Evolutionary conservation across 2,113 vertebrate species (phyloP).

Genomic region (Aphyosemion australe): DNA sequence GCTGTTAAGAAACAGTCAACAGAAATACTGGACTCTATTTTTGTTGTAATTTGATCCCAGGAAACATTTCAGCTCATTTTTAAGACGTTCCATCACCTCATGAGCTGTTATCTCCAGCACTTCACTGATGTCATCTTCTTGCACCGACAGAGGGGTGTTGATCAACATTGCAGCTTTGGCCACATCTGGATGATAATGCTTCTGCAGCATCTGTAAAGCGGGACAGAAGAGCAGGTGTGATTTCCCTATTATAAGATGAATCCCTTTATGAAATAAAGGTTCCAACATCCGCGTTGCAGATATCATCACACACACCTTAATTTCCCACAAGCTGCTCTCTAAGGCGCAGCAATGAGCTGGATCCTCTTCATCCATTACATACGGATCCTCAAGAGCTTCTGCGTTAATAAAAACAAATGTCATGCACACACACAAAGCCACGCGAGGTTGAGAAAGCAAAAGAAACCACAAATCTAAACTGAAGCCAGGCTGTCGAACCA

Average conservation of each 20-base stretch:
- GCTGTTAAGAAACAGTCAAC: neutral
- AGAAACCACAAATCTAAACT: too few relatives aligned
- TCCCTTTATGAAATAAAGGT: too few relatives aligned
- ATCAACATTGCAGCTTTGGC: slow-evolving; percentile 84
- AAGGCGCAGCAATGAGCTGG: slow-evolving; percentile 85
- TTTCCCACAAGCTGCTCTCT: slow-evolving; percentile 96
- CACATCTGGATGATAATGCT: slow-evolving; percentile 92
- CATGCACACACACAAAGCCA: too few relatives aligned
- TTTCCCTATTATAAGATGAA: too few relatives aligned
- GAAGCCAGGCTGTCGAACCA: slow-evolving; percentile 42
- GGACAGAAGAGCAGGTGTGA: neutral
- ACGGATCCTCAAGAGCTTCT: slow-evolving; percentile 87
- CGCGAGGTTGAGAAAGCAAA: too few relatives aligned
- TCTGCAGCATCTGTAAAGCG: slow-evolving; percentile 85
- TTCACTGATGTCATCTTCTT: slow-evolving; percentile 84
- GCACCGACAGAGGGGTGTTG: slow-evolving; percentile 78
- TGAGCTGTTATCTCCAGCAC: slow-evolving; percentile 84
- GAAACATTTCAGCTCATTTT: neutral
- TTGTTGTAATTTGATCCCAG: too few relatives aligned
- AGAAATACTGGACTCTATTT: too few relatives aligned
- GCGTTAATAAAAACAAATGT: slow-evolving; percentile 5
- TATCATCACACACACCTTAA: slow-evolving; percentile 79
- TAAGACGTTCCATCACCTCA: slow-evolving; percentile 76
- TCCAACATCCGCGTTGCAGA: too few relatives aligned
- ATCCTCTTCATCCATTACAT: slow-evolving; percentile 85